phyloP scores from a whole-genome alignment of 2,113 vertebrate genomes.

The Hydrochoerus hydrochaeris region DNA sequence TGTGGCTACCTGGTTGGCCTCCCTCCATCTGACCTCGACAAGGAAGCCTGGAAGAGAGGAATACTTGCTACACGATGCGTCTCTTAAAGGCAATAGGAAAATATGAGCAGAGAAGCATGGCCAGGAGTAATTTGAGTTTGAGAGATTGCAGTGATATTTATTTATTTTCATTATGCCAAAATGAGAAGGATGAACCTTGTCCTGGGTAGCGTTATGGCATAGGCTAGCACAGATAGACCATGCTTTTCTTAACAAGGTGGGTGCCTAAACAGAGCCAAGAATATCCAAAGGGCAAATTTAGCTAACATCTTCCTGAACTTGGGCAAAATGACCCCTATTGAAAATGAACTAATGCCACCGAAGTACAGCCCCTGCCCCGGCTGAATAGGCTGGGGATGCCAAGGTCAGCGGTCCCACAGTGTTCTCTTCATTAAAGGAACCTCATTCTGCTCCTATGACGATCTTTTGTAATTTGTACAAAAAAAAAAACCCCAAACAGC shows the following conservation, averaged over 20 bases:
- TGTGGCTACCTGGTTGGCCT: background rate
- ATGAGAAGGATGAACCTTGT: background rate
- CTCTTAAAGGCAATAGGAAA: background rate
- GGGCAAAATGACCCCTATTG: background rate
- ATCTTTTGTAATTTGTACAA: background rate
- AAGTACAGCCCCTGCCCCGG: background rate
- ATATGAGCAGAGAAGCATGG: background rate
- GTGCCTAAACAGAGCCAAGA: constrained; percentile 3
- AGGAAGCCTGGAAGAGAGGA: background rate
- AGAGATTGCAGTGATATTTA: background rate
- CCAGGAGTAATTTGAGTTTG: background rate
- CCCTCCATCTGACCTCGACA: background rate
- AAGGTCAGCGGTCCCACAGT: rapidly evolving
- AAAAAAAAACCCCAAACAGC: too few species aligned
- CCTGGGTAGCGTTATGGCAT: rapidly evolving
- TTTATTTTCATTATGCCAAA: background rate
- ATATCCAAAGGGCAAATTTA: background rate
- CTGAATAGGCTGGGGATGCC: too few species aligned
- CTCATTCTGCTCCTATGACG: background rate
- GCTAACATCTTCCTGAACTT: background rate
- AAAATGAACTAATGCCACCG: background rate
- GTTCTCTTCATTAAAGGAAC: background rate
- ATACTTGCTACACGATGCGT: background rate
- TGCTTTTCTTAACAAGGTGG: background rate
- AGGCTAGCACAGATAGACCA: background rate